Base-by-base conservation (phyloP, 2,113 vertebrate species). In the Malurus alboscapulatus region DNA sequence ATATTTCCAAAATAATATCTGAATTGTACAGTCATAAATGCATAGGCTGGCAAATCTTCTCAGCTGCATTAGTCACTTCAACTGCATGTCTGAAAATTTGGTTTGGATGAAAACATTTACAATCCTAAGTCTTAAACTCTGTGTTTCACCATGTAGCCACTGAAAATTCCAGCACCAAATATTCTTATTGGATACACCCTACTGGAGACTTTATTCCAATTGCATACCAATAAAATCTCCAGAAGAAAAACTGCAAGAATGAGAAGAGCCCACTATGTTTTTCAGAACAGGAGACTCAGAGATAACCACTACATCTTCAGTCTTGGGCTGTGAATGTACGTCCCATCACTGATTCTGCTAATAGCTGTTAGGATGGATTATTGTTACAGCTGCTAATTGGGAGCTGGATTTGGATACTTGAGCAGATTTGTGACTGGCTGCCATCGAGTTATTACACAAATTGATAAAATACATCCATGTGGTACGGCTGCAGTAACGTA, bases 1-100 rank as follows among this genome's bases (percentile, higher is more conserved):
- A 91, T 48, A 58, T 73, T 84, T 77, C 79, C 81, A 84, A 93
- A 95, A 69, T 50, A 74, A 20, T 90, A 57, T 91, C 59, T 85
- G 63, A 95, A 73, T 87, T 10, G 7, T 53, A 55, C 67, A 85
- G 67, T 47, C 75, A 34, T 57, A 87, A 69, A 83, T 40, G 75
- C 75, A 89, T 45, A 77, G 75, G 79, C 78, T 94, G 84, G 59
- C 47, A 85, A 80, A 77, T 84, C 59, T 85, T 82, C 83, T 83
- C 78, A 80, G 81, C 48, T 85, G 91, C 75, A 29, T 89, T 85
- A 90, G 65, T 85, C 66, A 74, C 30, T 84, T 85, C 78, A 83
- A 32, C 48, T 83, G 47, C 40, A 58, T 17, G 6, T 82, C 74
- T 84, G 51, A 89, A 93, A 89, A 92, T 73, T 55, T 47, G 3